phyloP scores from a whole-genome alignment of 2,113 vertebrate species.

The Clarias gariepinus region DNA sequence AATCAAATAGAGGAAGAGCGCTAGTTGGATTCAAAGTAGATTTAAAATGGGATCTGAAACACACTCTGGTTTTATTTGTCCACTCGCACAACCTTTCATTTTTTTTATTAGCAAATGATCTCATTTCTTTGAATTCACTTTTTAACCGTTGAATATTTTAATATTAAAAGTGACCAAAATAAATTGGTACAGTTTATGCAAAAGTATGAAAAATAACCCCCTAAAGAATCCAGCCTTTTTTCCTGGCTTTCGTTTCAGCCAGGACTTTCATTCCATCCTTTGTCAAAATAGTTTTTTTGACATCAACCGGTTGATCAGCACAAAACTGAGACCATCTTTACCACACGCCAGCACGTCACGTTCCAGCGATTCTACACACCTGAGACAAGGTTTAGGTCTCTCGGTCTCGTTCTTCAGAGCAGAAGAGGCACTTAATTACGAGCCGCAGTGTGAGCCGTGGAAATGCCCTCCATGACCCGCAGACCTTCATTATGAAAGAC shows the following conservation, averaged over 20 bases:
- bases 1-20: background rate
- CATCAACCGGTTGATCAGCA: constrained; percentile 38
- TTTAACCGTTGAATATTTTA: background rate
- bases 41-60: too few relatives aligned
- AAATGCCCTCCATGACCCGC: constrained; percentile 33
- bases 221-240: background rate
- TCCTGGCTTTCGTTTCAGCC: rapidly evolving
- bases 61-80: background rate
- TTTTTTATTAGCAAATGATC: background rate
- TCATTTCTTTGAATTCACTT: background rate
- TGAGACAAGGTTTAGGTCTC: constrained; percentile 14
- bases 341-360: constrained; percentile 34
- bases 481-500: constrained; percentile 45
- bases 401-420: constrained; percentile 11
- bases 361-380: constrained; percentile 36
- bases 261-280: background rate
- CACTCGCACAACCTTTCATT: background rate
- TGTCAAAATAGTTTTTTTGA: constrained; percentile 5
- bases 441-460: constrained; percentile 3
- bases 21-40: background rate
- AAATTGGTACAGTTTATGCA: background rate
- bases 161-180: background rate
- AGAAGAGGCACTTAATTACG: constrained; percentile 46
- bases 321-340: constrained; percentile 37
- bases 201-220: background rate